phyloP scores from a whole-genome alignment of 23 tunicate genomes.

The Styela plicata region DNA sequence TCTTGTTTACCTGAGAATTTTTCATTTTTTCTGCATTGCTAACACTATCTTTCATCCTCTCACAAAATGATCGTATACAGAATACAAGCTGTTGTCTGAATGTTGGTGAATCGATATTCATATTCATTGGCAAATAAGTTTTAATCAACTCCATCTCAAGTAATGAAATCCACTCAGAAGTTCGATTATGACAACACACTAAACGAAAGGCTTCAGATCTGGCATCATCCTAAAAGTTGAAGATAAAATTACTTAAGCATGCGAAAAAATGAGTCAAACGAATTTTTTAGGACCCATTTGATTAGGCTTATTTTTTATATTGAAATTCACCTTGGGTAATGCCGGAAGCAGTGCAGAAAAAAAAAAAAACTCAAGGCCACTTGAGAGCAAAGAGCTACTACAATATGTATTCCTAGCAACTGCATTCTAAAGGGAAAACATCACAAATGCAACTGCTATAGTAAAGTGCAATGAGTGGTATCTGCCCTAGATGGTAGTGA shows the following conservation, averaged over 20 bases:
- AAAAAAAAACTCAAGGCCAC: too few species aligned
- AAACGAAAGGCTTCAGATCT: constrained; percentile 44
- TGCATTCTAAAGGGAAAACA: too few species aligned
- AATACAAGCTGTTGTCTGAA: constrained; percentile 47
- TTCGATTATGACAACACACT: constrained; percentile 33
- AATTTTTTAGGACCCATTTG: not conserved
- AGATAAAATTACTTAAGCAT: not conserved
- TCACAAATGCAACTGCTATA: too few species aligned
- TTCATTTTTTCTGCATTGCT: not conserved
- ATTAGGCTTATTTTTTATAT: too few species aligned
- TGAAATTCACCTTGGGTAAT: too few species aligned
- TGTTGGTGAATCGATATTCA: constrained; percentile 45
- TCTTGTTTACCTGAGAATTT: not conserved
- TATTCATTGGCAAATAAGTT: constrained; percentile 38
- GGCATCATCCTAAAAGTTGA: constrained; percentile 20
- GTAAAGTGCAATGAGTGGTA: too few species aligned
- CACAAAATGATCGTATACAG: constrained; percentile 16
- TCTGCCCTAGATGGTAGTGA: too few species aligned
- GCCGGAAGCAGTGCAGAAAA: too few species aligned
- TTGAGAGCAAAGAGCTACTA: too few species aligned
- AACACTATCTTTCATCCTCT: constrained; percentile 20
- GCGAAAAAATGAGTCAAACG: not conserved
- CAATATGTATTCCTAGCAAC: too few species aligned
- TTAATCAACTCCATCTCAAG: constrained; percentile 34
- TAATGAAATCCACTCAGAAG: constrained; percentile 16